A percentile compares a stretch with the other conserved stretches of the same genome.
Evolutionary conservation across 2,888 invertebrate genomes (phyloP).

Genomic region (Clepsis dumicolana): DNA sequence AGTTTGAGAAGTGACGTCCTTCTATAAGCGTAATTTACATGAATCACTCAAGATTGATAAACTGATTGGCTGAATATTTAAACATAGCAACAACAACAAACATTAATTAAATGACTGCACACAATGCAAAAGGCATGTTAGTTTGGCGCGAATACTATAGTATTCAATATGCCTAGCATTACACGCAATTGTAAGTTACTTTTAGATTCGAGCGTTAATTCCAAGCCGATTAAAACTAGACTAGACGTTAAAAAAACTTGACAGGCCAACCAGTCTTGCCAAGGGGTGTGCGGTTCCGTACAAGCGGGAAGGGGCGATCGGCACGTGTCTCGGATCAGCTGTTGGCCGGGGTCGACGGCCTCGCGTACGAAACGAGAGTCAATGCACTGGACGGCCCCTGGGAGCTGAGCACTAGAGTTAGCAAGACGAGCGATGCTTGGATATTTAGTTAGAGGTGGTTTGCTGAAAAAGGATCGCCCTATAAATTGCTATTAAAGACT

Average conservation of each 20-base stretch:
- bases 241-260: constrained; percentile 18
- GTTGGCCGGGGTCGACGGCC: constrained; percentile 61
- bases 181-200: background rate
- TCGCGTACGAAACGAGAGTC: constrained; percentile 50
- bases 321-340: constrained; percentile 69
- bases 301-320: constrained; percentile 36
- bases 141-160: too few relatives aligned
- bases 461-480: too few relatives aligned
- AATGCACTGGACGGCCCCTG: constrained; percentile 20
- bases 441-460: background rate
- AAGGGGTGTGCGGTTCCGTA: constrained; percentile 19
- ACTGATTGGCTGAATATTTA: too few relatives aligned
- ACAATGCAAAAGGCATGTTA: too few relatives aligned
- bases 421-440: background rate
- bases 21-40: too few relatives aligned
- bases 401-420: constrained; percentile 11
- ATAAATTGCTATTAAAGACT: too few relatives aligned
- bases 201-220: background rate
- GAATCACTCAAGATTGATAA: too few relatives aligned
- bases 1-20: too few relatives aligned
- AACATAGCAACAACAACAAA: too few relatives aligned
- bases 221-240: constrained; percentile 9
- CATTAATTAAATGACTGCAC: too few relatives aligned
- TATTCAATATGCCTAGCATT: background rate
- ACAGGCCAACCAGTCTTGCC: constrained; percentile 11